Evolutionary conservation across 2,888 invertebrate genomes (phyloP).

Genomic region (Trichacis sp.): DNA sequence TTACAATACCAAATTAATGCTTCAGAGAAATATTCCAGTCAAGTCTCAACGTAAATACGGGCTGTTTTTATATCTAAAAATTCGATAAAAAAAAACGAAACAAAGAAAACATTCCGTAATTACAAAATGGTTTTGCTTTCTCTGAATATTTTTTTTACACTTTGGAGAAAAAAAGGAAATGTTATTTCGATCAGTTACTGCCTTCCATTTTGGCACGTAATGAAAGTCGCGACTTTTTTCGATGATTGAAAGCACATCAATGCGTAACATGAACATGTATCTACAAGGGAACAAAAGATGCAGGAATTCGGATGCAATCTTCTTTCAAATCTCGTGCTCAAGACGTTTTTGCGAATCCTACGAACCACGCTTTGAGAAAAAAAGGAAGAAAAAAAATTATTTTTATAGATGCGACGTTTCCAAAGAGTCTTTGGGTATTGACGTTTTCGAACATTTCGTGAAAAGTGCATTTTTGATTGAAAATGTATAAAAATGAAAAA

Average conservation of each 20-base stretch:
- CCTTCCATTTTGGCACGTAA: too few species aligned
- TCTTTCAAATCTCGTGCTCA: background rate
- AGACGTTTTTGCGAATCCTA: background rate
- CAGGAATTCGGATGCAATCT: background rate
- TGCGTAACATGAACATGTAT: background rate
- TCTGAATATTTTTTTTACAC: too few species aligned
- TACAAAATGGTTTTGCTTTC: too few species aligned
- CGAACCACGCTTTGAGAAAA: background rate
- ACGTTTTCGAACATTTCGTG: background rate
- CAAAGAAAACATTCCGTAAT: too few species aligned
- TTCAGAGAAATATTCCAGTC: too few species aligned
- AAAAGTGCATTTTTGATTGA: too few species aligned
- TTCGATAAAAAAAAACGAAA: too few species aligned
- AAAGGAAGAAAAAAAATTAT: background rate
- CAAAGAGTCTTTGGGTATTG: background rate
- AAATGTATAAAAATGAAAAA: background rate
- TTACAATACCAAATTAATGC: too few species aligned
- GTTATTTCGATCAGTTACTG: too few species aligned
- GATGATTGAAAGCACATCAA: background rate
- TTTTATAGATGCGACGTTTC: background rate
- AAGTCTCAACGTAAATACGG: too few species aligned
- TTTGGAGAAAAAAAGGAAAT: too few species aligned
- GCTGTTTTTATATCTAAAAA: too few species aligned
- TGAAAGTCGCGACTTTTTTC: background rate
- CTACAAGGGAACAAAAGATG: background rate